Evolutionary conservation across 2,113 vertebrate species (phyloP).

Genomic region (Serilophus lunatus): DNA sequence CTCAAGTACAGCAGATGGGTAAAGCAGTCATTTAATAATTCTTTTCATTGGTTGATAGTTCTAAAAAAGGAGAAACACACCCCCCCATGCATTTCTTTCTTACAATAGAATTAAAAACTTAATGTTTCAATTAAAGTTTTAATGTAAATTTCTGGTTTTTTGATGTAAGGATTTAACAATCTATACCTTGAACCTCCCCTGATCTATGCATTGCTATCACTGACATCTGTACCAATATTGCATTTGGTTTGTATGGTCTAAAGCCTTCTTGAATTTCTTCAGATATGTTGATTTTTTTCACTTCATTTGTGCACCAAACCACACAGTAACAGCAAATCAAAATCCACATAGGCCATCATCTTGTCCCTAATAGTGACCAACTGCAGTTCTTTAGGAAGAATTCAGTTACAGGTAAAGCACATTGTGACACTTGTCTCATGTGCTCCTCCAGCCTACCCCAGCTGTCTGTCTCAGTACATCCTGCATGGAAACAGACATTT

Average conservation of each 20-base stretch:
- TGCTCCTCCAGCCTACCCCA: not conserved
- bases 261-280: not conserved
- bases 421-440: not conserved
- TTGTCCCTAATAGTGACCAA: not conserved
- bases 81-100: not conserved
- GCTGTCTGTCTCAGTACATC: not conserved
- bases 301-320: not conserved
- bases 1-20: constrained; percentile 99
- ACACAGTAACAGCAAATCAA: not conserved
- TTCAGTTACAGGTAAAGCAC: not conserved
- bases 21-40: constrained; percentile 46
- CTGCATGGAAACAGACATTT: not conserved
- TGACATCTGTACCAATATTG: not conserved
- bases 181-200: not conserved
- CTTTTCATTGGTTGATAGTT: not conserved
- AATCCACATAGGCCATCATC: not conserved
- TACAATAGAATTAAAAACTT: not conserved
- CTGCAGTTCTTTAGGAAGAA: not conserved
- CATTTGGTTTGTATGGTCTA: not conserved
- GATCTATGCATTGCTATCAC: not conserved
- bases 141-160: not conserved
- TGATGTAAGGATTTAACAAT: not conserved
- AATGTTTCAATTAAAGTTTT: not conserved
- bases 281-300: not conserved
- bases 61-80: not conserved